A percentile compares a stretch with the other conserved stretches of the same genome.
Conservation (phyloP, 2,113 vertebrate genomes). For the Dunckerocampus dactyliophorus region DNA sequence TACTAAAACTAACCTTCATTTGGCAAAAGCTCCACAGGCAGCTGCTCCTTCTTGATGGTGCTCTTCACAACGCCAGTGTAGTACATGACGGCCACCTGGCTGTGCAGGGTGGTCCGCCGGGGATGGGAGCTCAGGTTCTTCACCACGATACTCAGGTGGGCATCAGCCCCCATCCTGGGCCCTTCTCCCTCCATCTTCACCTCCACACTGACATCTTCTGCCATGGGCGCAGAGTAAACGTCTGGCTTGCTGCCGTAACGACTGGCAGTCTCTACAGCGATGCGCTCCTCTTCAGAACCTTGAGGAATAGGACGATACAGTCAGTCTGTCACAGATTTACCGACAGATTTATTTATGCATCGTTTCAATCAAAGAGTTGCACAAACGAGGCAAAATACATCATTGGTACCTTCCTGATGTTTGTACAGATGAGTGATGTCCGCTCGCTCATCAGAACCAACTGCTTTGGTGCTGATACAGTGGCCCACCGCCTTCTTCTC, state of each 20-base stretch:
- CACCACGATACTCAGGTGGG: conserved; percentile 70
- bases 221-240: conserved; percentile 59
- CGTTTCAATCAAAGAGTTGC: neutral
- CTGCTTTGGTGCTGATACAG: conserved; percentile 82
- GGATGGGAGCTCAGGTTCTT: conserved; percentile 70
- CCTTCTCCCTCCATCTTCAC: conserved; percentile 80
- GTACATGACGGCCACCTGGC: conserved; percentile 80
- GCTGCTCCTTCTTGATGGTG: conserved; percentile 76
- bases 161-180: conserved; percentile 76
- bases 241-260: conserved; percentile 81
- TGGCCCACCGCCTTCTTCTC: conserved; percentile 84
- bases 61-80: conserved; percentile 83
- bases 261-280: conserved; percentile 83
- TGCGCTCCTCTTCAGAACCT: conserved; percentile 79
- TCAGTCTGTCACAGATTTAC: conserved; percentile 21
- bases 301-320: conserved; percentile 3
- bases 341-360: neutral
- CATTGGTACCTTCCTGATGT: conserved; percentile 77
- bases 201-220: conserved; percentile 72
- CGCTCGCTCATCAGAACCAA: conserved; percentile 72
- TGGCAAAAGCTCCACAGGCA: conserved; percentile 63
- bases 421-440: conserved; percentile 85
- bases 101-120: conserved; percentile 75
- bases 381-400: neutral
- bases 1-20: conserved; percentile 63